Conservation (phyloP, 2,113 vertebrate species). For the Egretta garzetta region DNA sequence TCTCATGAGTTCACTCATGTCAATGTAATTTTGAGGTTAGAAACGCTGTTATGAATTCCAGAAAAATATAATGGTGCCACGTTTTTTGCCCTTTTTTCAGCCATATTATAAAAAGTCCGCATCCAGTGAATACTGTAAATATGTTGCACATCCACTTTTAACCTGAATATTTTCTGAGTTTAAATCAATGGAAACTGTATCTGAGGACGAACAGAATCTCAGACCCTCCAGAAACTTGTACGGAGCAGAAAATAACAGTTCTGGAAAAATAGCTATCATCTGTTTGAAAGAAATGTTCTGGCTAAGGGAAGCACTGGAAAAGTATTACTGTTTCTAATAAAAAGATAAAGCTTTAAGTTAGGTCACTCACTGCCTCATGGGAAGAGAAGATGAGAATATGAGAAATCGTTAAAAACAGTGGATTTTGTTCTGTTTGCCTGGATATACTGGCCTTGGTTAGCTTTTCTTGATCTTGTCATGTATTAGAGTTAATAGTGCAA, state of each 20-base stretch:
- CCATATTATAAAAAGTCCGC: neutral
- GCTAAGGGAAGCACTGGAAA: neutral
- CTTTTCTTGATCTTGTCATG: neutral
- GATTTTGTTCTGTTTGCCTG: neutral
- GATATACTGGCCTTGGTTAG: neutral
- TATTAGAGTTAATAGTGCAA: neutral
- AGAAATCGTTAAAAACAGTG: neutral
- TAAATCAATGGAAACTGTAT: neutral
- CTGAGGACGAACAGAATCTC: neutral
- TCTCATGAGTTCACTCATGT: neutral
- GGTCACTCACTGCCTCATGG: neutral
- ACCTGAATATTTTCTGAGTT: neutral
- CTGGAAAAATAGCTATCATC: neutral
- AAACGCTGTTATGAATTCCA: neutral
- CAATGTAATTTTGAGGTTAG: neutral
- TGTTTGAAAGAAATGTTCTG: neutral
- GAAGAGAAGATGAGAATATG: neutral
- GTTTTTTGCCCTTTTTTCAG: fast-evolving
- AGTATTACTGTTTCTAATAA: neutral
- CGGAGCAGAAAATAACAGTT: neutral
- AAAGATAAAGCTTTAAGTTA: neutral
- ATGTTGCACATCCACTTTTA: neutral
- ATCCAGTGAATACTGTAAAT: neutral
- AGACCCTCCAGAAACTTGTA: neutral
- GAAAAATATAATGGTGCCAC: neutral